phyloP scores from a whole-genome alignment of 2,888 invertebrate species.

The Adelognathus sp. region DNA sequence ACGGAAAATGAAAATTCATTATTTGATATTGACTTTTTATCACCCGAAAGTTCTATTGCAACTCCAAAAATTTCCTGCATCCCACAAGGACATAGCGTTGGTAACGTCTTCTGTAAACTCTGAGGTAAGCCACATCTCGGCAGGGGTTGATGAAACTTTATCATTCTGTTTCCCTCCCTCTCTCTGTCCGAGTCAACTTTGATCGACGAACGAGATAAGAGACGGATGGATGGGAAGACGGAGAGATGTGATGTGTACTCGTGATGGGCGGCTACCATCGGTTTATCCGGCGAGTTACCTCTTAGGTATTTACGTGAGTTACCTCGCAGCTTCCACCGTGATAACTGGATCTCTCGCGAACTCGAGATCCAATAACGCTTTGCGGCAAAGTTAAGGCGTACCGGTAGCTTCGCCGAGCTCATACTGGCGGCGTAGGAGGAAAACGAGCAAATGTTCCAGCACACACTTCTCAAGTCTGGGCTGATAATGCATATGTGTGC shows the following conservation, averaged over 20 bases:
- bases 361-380: slow-evolving; percentile 38
- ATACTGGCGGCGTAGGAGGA: slow-evolving; percentile 5
- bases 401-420: not conserved
- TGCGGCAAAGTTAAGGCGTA: slow-evolving; percentile 18
- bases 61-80: too few species aligned
- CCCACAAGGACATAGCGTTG: not conserved
- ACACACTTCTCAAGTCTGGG: not conserved
- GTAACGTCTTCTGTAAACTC: not conserved
- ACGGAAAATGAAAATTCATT: too few species aligned
- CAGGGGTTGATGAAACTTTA: not conserved
- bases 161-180: too few species aligned
- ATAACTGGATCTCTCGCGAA: slow-evolving; percentile 25
- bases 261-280: slow-evolving; percentile 30
- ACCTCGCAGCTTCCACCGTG: slow-evolving; percentile 26
- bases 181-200: slow-evolving; percentile 3
- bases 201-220: not conserved
- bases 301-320: slow-evolving; percentile 39
- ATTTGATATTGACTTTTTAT: too few species aligned
- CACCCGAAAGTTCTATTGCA: too few species aligned
- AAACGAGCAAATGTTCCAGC: slow-evolving; percentile 18
- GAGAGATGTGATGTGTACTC: not conserved
- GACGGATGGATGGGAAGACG: not conserved
- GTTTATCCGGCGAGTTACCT: slow-evolving; percentile 17
- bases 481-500: not conserved
- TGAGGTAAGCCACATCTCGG: not conserved